These are phyloP conservation scores for Passer domesticus DNA, from an alignment of 2,113 vertebrate species.

Conservation along the genomic window DNA sequence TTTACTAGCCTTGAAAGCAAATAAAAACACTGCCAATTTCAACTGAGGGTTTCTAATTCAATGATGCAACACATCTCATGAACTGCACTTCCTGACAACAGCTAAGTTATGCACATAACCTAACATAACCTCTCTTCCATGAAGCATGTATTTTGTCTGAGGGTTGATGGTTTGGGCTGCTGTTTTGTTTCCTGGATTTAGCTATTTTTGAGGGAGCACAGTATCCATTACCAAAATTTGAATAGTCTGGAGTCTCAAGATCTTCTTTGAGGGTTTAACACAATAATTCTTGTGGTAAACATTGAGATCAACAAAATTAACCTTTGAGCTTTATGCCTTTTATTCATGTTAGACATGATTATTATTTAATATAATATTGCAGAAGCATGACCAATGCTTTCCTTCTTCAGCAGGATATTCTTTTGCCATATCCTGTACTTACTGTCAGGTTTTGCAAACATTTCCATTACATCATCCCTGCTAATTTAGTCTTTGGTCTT, in stretches of 20 bases:
- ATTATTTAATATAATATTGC: neutral
- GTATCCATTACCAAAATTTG: neutral
- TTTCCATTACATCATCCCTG: neutral
- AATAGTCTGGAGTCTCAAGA: neutral
- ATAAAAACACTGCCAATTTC: slow-evolving; percentile 19
- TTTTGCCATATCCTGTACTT: neutral
- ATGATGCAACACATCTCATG: neutral
- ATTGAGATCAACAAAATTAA: neutral
- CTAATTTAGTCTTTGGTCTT: neutral
- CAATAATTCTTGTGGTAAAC: neutral
- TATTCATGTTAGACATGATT: neutral
- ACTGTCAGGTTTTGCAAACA: neutral
- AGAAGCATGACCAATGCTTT: neutral
- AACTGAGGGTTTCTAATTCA: neutral
- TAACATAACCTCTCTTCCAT: neutral
- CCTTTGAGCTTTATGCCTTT: neutral
- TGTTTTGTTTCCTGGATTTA: neutral
- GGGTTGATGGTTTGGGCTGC: neutral
- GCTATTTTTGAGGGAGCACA: neutral
- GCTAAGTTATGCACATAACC: neutral
- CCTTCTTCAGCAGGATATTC: neutral
- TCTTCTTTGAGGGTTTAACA: neutral
- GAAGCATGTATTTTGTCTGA: neutral
- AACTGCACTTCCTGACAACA: neutral
- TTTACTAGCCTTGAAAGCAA: slow-evolving; percentile 17